Base-by-base conservation (phyloP, 2,113 vertebrate genomes). In the Lethenteron camtschaticum region DNA sequence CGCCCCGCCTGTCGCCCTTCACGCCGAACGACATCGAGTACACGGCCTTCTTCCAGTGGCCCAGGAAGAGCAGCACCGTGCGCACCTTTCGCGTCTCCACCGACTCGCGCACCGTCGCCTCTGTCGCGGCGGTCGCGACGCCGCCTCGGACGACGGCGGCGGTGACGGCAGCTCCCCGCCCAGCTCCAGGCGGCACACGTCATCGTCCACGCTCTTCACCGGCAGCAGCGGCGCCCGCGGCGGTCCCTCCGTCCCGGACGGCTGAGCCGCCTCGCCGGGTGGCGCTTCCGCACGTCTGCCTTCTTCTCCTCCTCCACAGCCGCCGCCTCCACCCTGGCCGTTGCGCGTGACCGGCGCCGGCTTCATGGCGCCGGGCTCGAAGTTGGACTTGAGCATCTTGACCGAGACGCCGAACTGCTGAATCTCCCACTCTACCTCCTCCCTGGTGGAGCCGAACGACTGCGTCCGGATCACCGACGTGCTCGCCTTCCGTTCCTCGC, bases 41-140 rank as follows among this genome's bases (percentile, higher is more conserved):
- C 0, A 86, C 85, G 78, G 85, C 85, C 74, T 86, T 87, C 73
- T 85, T 83, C 92, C 92, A 97, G 76, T 96, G 89, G 74, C 96
- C 85, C 69, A 97, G 78, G 73, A 96, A 96, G 57, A 96, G 81
- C 77, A 84, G 87, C 57, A 90, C 81, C 6, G 88, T 85, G 57
- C 87, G 84, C 70, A 95, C 92, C 79, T 91, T 92, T 73, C 83
- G 84, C 75, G 82, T 85, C 77, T 90, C 83, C 1, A 85, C 78
- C 69, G 77, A 82, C 72, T 90, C 86, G 56, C 82, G 83, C 2
- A 83, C 24, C 10, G 63, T 11, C 10, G 63, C 63, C 10, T n/a
- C 8, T 3, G 63, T 41, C 41, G 10, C 10, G 63, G 63, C 63
- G n/a, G 63, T 11, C 41, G 41, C 6, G 41, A 41, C 41, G 41